Percentiles rank a stretch among this genome's conserved stretches.
Evolutionary conservation across 2,888 invertebrate species (phyloP).

Genomic region (Nowickia ferox): DNA sequence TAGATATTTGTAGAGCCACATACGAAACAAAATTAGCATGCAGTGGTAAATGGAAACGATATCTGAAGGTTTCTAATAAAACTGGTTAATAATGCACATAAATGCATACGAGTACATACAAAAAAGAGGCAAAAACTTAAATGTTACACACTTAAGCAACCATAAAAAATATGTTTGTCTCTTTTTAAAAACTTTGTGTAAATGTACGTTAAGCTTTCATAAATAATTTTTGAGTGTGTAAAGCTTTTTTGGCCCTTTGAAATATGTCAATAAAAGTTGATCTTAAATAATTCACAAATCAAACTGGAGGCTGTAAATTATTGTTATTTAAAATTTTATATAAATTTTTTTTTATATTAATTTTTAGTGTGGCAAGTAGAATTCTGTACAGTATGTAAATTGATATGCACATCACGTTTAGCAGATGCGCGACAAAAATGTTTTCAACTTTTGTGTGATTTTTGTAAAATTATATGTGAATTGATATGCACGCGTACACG

Average conservation of each 20-base stretch:
- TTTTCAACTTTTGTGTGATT: constrained; percentile 40
- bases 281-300: constrained; percentile 1
- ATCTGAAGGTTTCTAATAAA: constrained; percentile 43
- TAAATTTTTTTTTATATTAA: neutral
- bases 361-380: neutral
- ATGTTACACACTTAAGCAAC: constrained; percentile 13
- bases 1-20: neutral
- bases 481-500: neutral
- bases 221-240: constrained; percentile 3
- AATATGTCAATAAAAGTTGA: constrained; percentile 1
- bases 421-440: constrained; percentile 55
- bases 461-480: constrained; percentile 17
- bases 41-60: constrained; percentile 8
- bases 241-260: neutral
- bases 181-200: no score
- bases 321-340: neutral
- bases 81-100: constrained; percentile 31
- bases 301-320: constrained; percentile 21
- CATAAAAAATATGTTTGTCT: no score
- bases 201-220: neutral
- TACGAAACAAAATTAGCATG: constrained; percentile 3
- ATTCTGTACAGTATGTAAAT: neutral
- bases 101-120: neutral
- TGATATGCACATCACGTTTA: constrained; percentile 51
- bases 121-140: neutral